Evolutionary conservation across 1,140 invertebrate genomes (phyloP), one percentile per base, ranked within the genome.

Genomic region (Saxidomus purpurata): DNA sequence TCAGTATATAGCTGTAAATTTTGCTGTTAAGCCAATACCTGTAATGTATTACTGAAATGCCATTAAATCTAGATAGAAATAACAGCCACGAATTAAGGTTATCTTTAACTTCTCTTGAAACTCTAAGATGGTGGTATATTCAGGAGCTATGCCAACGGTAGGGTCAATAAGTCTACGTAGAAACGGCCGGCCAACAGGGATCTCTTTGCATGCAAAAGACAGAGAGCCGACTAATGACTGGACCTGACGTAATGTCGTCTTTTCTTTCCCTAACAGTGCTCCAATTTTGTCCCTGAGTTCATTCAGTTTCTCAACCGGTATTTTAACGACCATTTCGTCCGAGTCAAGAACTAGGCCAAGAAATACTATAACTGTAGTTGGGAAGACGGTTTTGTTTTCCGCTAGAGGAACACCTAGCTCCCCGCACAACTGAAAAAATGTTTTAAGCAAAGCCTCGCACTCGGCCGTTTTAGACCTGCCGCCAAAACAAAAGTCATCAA

Each of bases 51-150:
- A 83, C 8, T 17, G 55, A 67, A 17, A 83, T 67, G 4, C 81
- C 80, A 83, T 91, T 92, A 63, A 67, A 85, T 11, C 83, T 9
- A 19, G 59, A 19, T 4, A 91, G 59, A 77, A 91, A 90, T 25
- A 19, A 0, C 15, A 61, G 52, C 90, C 88, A 91, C 79, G 90
- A 87, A 11, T 43, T 0, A 1, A 92, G 11, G 38, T 90, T 89
- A 0, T 61, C 55, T 52, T 87, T 88, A 38, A 91, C 88, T 1
- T 52, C 63, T 28, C 69, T 22, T 0, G 34, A 80, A 11, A 87
- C 25, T 11, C 77, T 47, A 0, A 91, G 25, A 87, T 79, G 80
- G 40, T 92, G 74, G 63, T 87, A 34, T 52, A 67, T 3, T 49
- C 85, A 19, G 90, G 86, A 3, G 89, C 52, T 0, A 81, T 34